Evolutionary conservation across 1,140 invertebrate genomes (phyloP).

Genomic region (Bombus consobrinus): DNA sequence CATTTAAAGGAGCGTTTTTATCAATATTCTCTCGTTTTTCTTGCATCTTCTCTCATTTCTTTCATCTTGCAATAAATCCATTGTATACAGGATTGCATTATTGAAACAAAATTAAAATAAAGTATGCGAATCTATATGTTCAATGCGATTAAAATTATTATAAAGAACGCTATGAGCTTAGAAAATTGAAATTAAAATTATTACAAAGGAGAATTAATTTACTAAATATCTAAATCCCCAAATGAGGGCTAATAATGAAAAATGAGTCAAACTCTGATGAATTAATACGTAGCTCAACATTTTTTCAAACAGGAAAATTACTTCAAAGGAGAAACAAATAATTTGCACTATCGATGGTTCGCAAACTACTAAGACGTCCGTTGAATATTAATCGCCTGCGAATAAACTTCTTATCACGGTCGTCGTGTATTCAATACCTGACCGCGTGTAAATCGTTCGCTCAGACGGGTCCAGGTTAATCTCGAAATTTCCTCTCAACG

Average conservation of each 20-base stretch:
- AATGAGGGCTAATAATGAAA: no score
- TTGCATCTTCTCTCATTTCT: no score
- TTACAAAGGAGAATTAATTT: no score
- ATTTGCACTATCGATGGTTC: neutral
- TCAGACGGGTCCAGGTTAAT: neutral
- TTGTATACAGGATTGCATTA: no score
- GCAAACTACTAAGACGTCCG: neutral
- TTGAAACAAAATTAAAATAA: no score
- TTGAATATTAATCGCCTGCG: conserved; percentile 13
- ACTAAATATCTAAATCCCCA: no score
- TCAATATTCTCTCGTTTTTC: no score
- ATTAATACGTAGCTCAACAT: neutral
- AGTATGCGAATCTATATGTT: no score
- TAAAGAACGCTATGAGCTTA: no score
- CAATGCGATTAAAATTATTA: no score
- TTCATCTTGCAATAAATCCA: no score
- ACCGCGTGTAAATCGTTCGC: neutral
- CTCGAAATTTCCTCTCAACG: conserved; percentile 20
- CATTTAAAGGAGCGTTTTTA: neutral
- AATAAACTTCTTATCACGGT: conserved; percentile 19
- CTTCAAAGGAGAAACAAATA: neutral
- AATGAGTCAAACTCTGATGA: neutral
- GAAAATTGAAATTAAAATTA: no score
- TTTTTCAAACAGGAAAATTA: neutral
- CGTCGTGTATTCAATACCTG: conserved; percentile 5